These are phyloP conservation scores for Drosophila leonis DNA, from an alignment of 2,888 invertebrate genomes.

Conservation along the genomic window DNA sequence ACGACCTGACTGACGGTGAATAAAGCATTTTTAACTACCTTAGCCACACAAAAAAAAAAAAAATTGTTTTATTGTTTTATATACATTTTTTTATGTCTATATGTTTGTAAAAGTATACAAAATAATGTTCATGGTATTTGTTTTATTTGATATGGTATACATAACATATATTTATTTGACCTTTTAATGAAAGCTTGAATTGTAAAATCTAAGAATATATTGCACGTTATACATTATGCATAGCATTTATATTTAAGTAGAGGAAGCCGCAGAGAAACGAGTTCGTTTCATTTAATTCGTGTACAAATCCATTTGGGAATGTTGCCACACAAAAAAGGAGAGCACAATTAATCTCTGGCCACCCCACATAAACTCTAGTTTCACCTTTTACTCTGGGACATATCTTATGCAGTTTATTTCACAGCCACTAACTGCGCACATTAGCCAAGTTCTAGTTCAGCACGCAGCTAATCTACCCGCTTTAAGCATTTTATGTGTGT, in stretches of 20 bases:
- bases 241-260: background rate
- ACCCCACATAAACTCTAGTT: constrained; percentile 3
- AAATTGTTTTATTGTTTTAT: too few relatives aligned
- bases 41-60: too few relatives aligned
- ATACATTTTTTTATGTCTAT: too few relatives aligned
- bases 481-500: constrained; percentile 54
- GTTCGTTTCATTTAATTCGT: constrained; percentile 2
- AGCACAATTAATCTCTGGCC: background rate
- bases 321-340: background rate
- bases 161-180: too few relatives aligned
- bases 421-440: constrained; percentile 13
- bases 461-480: constrained; percentile 67
- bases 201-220: too few relatives aligned
- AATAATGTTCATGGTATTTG: too few relatives aligned
- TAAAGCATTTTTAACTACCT: too few relatives aligned
- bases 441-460: constrained; percentile 23
- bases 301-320: background rate
- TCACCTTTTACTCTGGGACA: background rate
- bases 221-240: background rate
- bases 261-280: background rate
- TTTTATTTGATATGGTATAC: too few relatives aligned
- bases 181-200: too few relatives aligned
- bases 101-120: too few relatives aligned
- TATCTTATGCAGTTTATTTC: constrained; percentile 10
- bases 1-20: too few relatives aligned